Evolutionary conservation across 2,888 invertebrate species (phyloP), one percentile per base, ranked within the genome.

Genomic region (Phaedon cochleariae): DNA sequence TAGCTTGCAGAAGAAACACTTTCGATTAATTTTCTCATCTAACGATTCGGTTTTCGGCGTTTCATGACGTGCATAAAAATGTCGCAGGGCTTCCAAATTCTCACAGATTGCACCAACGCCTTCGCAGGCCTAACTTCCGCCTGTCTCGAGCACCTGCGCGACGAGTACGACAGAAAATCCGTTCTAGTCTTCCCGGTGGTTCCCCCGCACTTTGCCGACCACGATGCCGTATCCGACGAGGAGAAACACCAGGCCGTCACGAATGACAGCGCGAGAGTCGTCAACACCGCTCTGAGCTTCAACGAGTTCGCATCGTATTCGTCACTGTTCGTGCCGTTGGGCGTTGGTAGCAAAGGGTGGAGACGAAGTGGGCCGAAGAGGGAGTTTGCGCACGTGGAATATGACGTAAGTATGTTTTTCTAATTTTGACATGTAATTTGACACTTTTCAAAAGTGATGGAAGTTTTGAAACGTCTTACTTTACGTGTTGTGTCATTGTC

Each of bases 11-110:
- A n/a, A n/a, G n/a, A n/a, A n/a, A n/a, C n/a, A n/a, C n/a, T n/a
- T n/a, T n/a, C n/a, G n/a, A n/a, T n/a, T n/a, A n/a, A n/a, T n/a
- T n/a, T 17, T 22, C 29, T 15, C 54, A 61, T 46, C 10, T 2
- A 48, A n/a, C n/a, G n/a, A n/a, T n/a, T n/a, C n/a, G n/a, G n/a
- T n/a, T n/a, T n/a, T n/a, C n/a, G n/a, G n/a, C n/a, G n/a, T n/a
- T n/a, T n/a, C n/a, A n/a, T n/a, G n/a, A n/a, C n/a, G n/a, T n/a
- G n/a, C 54, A 49, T 48, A 48, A 55, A 7, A 10, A 12, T 10
- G 9, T n/a, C n/a, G n/a, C 88, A 95, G 88, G 97, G 97, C 0
- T 96, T 97, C 80, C 95, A 96, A 79, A 82, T 95, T 17, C 85
- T 94, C 54, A 87, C 93, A 74, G 97, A 97, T 84, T 88, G 90